Percentiles rank a stretch among this genome's conserved stretches.
Evolutionary conservation across 1,140 invertebrate species (phyloP).

Genomic region (Portunus trituberculatus): DNA sequence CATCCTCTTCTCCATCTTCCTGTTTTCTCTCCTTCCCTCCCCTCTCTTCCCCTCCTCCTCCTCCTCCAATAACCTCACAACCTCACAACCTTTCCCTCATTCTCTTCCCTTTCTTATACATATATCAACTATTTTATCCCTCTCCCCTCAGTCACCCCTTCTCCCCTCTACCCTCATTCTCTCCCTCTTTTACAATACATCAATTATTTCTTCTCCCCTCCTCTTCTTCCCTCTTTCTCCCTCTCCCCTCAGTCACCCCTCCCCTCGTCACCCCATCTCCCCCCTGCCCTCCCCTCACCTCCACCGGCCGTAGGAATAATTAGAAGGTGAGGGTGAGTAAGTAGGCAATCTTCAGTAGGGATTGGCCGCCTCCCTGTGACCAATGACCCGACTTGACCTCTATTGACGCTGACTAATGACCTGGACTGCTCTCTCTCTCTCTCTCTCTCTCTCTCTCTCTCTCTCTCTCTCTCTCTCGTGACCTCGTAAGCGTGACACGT

Average conservation of each 20-base stretch:
- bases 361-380: neutral
- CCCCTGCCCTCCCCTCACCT: neutral
- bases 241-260: neutral
- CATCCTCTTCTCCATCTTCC: too few relatives aligned
- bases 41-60: neutral
- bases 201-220: neutral
- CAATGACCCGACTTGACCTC: neutral
- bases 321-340: neutral
- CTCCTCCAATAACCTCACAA: neutral
- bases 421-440: neutral
- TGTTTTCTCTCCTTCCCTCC: neutral
- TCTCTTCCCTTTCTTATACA: too few relatives aligned
- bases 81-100: too few relatives aligned
- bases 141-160: too few relatives aligned
- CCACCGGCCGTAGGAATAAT: neutral
- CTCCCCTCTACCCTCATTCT: too few relatives aligned
- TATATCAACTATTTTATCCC: too few relatives aligned
- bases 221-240: neutral
- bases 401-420: neutral
- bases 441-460: neutral
- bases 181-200: too few relatives aligned
- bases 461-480: neutral
- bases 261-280: neutral
- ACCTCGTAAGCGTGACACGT: too few relatives aligned
- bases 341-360: neutral